Conservation (phyloP, 2,888 invertebrate species). For the Hyppa rectilinea region DNA sequence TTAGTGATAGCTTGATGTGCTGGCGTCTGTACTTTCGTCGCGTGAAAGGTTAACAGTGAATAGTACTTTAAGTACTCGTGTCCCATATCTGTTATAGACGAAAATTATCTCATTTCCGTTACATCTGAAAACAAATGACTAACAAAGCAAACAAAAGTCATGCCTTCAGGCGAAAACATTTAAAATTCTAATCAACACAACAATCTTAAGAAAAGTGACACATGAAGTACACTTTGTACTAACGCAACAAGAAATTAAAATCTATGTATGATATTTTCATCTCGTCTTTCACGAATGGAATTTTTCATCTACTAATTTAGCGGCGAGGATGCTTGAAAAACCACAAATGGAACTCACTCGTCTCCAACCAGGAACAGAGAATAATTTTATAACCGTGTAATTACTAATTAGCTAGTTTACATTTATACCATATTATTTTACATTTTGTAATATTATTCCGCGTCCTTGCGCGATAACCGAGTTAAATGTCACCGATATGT, state of each 20-base stretch:
- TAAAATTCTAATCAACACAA: constrained; percentile 26
- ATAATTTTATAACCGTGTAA: constrained; percentile 52
- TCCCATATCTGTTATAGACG: neutral
- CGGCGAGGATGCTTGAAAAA: constrained; percentile 35
- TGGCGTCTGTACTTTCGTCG: no score
- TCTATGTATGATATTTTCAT: constrained; percentile 41
- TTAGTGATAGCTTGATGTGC: no score
- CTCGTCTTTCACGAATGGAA: constrained; percentile 36
- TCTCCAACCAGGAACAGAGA: constrained; percentile 47
- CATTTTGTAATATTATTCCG: constrained; percentile 40
- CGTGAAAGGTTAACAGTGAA: no score
- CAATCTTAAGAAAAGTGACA: constrained; percentile 35
- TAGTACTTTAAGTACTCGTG: neutral
- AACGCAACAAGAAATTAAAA: constrained; percentile 47
- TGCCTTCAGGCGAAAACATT: constrained; percentile 12
- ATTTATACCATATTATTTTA: constrained; percentile 38
- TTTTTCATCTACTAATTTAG: constrained; percentile 48
- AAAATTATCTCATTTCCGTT: constrained; percentile 17
- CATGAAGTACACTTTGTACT: constrained; percentile 16
- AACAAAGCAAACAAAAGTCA: constrained; percentile 18
- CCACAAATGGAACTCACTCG: constrained; percentile 52
- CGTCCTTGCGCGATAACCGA: constrained; percentile 51
- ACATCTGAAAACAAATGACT: constrained; percentile 1
- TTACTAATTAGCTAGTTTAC: constrained; percentile 53
- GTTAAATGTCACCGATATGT: constrained; percentile 57